Percentiles rank a stretch among this genome's conserved stretches.
These are phyloP conservation scores for Alsophila aescularia DNA, from an alignment of 2,888 invertebrate genomes.

Conservation along the genomic window DNA sequence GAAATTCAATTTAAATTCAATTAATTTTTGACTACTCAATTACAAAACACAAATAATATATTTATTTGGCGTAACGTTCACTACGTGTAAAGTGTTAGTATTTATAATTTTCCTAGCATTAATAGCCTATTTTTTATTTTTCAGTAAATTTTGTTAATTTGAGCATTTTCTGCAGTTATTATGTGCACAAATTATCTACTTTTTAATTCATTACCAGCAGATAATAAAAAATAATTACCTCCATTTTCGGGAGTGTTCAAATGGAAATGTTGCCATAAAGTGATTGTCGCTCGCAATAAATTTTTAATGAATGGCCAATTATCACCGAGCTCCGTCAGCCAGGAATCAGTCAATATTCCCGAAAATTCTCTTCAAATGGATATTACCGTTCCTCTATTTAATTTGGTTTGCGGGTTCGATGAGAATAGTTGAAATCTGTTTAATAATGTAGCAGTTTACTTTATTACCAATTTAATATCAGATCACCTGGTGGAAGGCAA, in stretches of 20 bases:
- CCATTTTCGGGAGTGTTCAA: slow-evolving; percentile 29
- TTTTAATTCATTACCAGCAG: slow-evolving; percentile 15
- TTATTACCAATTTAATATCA: background rate
- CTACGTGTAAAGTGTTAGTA: too few species aligned
- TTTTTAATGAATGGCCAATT: slow-evolving; percentile 38
- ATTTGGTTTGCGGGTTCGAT: slow-evolving; percentile 11
- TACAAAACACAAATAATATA: too few species aligned
- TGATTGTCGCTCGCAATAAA: slow-evolving; percentile 33
- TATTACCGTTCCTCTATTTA: slow-evolving; percentile 20
- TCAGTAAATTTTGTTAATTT: too few species aligned
- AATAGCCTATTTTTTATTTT: too few species aligned
- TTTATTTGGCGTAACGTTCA: too few species aligned
- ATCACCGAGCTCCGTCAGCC: slow-evolving; percentile 25
- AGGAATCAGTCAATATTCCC: slow-evolving; percentile 22
- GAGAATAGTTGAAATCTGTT: slow-evolving; percentile 8
- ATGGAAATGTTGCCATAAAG: slow-evolving; percentile 34
- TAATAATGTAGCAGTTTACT: background rate
- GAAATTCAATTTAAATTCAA: too few species aligned
- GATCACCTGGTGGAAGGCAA: background rate
- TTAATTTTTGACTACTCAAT: too few species aligned
- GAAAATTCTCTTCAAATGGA: slow-evolving; percentile 20
- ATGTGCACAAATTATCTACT: background rate
- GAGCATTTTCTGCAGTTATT: too few species aligned
- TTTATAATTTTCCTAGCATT: too few species aligned
- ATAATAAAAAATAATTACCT: slow-evolving; percentile 31